These are phyloP conservation scores for Meliscaeva auricollis DNA, from an alignment of 2,888 invertebrate species.

Conservation along the genomic window DNA sequence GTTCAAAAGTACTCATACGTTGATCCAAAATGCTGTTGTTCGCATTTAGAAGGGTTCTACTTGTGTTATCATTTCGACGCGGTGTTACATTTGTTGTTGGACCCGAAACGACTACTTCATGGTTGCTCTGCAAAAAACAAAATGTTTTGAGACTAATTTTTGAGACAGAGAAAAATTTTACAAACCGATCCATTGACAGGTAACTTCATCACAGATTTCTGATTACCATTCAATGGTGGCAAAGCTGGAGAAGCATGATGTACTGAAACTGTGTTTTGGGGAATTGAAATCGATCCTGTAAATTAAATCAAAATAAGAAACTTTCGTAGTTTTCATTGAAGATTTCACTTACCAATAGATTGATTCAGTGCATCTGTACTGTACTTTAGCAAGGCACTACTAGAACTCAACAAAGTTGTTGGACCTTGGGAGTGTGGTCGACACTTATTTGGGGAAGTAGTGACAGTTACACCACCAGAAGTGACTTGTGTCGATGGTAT, in stretches of 20 bases:
- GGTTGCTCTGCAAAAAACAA: conserved; percentile 77
- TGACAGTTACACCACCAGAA: conserved; percentile 87
- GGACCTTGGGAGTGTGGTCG: conserved; percentile 86
- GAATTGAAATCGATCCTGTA: conserved; percentile 82
- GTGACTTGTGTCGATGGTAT: conserved; percentile 84
- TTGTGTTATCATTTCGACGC: conserved; percentile 89
- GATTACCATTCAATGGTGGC: conserved; percentile 81
- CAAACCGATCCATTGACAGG: conserved; percentile 82
- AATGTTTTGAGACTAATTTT: too few species aligned
- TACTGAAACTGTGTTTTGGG: conserved; percentile 83
- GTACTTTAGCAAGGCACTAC: conserved; percentile 83
- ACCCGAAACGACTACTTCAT: conserved; percentile 86
- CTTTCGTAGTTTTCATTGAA: neutral
- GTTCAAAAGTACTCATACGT: conserved; percentile 94
- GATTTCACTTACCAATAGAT: conserved; percentile 80
- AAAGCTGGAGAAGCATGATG: conserved; percentile 83
- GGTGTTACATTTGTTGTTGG: conserved; percentile 88
- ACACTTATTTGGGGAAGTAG: conserved; percentile 85
- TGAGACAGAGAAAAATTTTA: neutral
- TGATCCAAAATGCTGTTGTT: conserved; percentile 84
- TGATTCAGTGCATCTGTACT: conserved; percentile 84
- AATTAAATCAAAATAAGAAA: neutral
- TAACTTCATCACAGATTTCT: conserved; percentile 84
- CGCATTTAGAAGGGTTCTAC: conserved; percentile 89
- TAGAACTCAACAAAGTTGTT: conserved; percentile 82